These are phyloP conservation scores for Melanaphis sacchari DNA, from an alignment of 1,140 invertebrate species.

Conservation along the genomic window DNA sequence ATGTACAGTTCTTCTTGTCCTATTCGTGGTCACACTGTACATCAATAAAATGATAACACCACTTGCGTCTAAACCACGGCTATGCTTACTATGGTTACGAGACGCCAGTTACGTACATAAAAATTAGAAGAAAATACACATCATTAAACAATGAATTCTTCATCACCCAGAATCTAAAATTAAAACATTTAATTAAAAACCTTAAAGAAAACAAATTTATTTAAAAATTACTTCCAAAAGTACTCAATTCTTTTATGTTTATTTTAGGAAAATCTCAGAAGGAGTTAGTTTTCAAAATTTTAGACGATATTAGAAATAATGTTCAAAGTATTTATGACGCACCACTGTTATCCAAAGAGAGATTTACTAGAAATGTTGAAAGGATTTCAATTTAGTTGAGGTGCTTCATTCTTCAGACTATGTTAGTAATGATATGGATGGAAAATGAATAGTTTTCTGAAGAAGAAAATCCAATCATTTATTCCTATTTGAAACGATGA, in stretches of 20 bases:
- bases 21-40: no score
- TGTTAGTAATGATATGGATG: not conserved
- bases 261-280: constrained; percentile 30
- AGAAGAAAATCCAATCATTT: not conserved
- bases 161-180: no score
- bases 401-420: not conserved
- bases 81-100: no score
- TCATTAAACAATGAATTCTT: no score
- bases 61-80: no score
- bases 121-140: no score
- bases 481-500: not conserved
- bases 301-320: constrained; percentile 41
- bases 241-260: not conserved
- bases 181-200: not conserved
- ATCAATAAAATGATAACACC: no score
- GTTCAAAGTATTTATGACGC: not conserved
- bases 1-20: no score
- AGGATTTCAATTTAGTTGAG: not conserved
- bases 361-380: not conserved
- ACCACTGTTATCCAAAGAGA: not conserved
- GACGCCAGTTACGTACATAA: no score
- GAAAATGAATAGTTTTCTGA: not conserved
- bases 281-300: constrained; percentile 30
- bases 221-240: no score
- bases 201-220: no score